Conservation (phyloP, 2,113 vertebrate species). For the Catagonus wagneri region DNA sequence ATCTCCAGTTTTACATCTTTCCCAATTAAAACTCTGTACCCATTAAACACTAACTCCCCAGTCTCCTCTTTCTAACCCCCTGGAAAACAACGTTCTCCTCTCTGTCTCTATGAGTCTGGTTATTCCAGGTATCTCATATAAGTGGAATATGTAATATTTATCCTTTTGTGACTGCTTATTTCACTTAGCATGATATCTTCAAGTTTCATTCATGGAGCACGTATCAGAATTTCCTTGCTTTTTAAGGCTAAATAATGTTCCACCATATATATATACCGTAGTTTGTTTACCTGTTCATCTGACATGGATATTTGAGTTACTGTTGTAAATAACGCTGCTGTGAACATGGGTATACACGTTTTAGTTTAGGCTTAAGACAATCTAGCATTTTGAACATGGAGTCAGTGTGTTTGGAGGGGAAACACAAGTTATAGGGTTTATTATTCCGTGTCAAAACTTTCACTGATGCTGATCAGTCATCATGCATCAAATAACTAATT, state of each 20-base stretch:
- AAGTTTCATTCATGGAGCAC: not conserved
- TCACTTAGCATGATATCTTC: not conserved
- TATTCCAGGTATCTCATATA: not conserved
- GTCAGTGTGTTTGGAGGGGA: not conserved
- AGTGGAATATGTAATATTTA: not conserved
- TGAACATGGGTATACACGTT: not conserved
- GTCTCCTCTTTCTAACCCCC: not conserved
- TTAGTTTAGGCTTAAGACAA: not conserved
- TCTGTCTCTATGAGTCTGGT: not conserved
- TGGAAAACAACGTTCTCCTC: not conserved
- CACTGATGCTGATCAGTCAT: not conserved
- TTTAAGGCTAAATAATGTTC: not conserved
- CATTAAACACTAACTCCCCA: not conserved
- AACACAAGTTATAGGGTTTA: not conserved
- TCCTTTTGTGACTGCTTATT: not conserved
- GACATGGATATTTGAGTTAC: not conserved
- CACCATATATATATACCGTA: not conserved
- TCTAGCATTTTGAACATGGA: not conserved
- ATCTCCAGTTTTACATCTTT: not conserved
- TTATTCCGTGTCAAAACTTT: not conserved
- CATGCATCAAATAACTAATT: not conserved
- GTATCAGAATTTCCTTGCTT: not conserved
- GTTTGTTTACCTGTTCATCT: not conserved
- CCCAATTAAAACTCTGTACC: not conserved
- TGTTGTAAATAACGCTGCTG: not conserved